Base-by-base conservation (phyloP, 2,113 vertebrate species). In the Chlorocebus sabaeus region DNA sequence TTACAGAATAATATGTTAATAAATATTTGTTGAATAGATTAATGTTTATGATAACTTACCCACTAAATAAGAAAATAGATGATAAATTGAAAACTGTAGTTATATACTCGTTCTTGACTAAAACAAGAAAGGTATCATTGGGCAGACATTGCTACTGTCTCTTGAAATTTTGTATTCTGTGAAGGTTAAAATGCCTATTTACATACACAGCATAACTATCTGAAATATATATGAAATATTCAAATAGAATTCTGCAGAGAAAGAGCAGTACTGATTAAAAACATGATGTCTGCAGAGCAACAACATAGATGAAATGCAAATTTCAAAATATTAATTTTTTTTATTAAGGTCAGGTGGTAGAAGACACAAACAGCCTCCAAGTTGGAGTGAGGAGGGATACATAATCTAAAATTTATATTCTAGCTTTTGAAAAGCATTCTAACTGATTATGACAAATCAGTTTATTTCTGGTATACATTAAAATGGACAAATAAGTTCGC, bases 261-360 rank as follows among this genome's bases (percentile, higher is more conserved):
- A 96, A 75, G 16, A n/a, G 32, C 50, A 93, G 22, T 52, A 27
- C 17, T 83, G 55, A 94, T 89, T 61, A 92, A 76, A 84, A 75
- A 38, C 10, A 10, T 84, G 89, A 78, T 75, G 22, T 89, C 50
- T 95, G 16, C 61, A 1, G 43, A 81, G 25, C n/a, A 85, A 82
- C 40, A 95, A n/a, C 6, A 1, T 3, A 92, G 20, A 72, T 76
- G 18, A 92, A 89, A 70, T 85, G 20, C 38, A 94, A 92, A 92
- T 67, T 95, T 86, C 11, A 40, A 76, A 93, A 80, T 91, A 89
- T 80, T 88, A 86, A n/a, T 86, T 68, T 93, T 93, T 93, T 23
- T 90, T 32, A 84, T 79, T 18, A 67, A 85, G 30, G 2, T 25
- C 59, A 84, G 13, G 59, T 89, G 23, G 2, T 18, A 85, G 40